Base-by-base conservation (phyloP, 2,797 vertebrate species). In the Pteronotus mesoamericanus region DNA sequence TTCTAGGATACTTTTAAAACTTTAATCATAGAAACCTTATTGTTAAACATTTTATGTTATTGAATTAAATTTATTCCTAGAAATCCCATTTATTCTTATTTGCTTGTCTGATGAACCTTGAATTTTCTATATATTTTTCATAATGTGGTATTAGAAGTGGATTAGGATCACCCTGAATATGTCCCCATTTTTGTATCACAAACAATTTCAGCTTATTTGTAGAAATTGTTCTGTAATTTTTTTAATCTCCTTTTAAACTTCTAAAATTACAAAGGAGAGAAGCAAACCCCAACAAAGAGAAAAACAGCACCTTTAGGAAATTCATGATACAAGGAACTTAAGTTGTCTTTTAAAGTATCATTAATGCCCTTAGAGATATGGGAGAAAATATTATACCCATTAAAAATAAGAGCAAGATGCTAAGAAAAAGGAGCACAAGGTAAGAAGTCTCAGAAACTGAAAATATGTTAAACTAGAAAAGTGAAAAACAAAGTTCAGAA, bases 1-100 rank as follows among this genome's bases (percentile, higher is more conserved):
- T 83, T 82, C 21, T 84, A 94, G 61, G 55, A 51, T 94, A 79
- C 34, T 83, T 85, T 83, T 57, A 26, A 79, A 87, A 42, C 34
- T 92, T 68, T 77, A 85, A 80, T 77, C 16, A 59, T 14, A 79
- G n/a, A 6, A 80, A 39, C 14, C 24, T 69, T 83, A 86, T 51
- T 75, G 86, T 96, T 98, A 97, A 89, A 97, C 94, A 57, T 94
- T 97, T 89, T 51, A 86, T 91, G 91, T 83, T 86, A 94, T 97
- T 97, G 91, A 96, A 93, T 94, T 97, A 92, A 97, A 97, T 55
- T 79, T 42, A 91, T 97, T 97, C 96, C 91, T 96, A 96, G 87
- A 97, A 91, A 57, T 95, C 86, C 80, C 85, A 72, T 94, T 84
- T 78, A 79, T 84, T 86, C 14, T 78, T 83, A 78, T 59, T 90